Evolutionary conservation across 2,888 invertebrate species (phyloP), one percentile per base, ranked within the genome.

Genomic region (Callinectes sapidus): DNA sequence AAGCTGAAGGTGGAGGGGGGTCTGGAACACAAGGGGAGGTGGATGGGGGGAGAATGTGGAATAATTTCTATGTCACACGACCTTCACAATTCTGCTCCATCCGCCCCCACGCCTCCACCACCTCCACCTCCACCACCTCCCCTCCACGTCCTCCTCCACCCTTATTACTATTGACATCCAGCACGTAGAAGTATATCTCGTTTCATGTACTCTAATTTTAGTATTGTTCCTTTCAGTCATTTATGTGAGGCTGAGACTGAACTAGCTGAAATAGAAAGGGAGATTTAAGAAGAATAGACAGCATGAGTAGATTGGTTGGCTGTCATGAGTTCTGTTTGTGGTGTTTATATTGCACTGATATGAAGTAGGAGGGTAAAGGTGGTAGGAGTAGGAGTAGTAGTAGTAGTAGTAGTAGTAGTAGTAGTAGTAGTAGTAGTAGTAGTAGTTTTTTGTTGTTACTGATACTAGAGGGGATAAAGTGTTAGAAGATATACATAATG

Each of bases 351-450:
- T 48, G 48, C 8, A 48, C 48, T 48, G 10, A 48, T 8, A 48
- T 48, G 6, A 48, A 48, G 48, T 48, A 48, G 48, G 6, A 48
- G 48, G 10, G 48, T 48, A 8, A 61, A 23, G 13, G 61, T 61
- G 23, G 61, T 61, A 61, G 61, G 10, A 61, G 61, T 61, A 61
- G 61, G 14, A 39, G 85, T 39, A 39, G 85, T 32, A 39, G 85
- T 85, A 85, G 85, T 85, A 85, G 85, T 85, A 85, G 85, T 85
- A 85, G 85, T 8, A 85, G 32, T 85, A 85, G 85, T 85, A 85
- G 85, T 85, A 85, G 85, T 85, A 85, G 85, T 85, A 85, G 85
- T 85, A 85, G 85, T 85, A 85, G 85, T 85, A 61, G 61, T 61
- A 5, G 61, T 61, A 5, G 61, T 18, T 42, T 2, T 16, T 61